Base-by-base conservation (phyloP, 64 coral and sea anemone species). In the Pocillopora verrucosa region DNA sequence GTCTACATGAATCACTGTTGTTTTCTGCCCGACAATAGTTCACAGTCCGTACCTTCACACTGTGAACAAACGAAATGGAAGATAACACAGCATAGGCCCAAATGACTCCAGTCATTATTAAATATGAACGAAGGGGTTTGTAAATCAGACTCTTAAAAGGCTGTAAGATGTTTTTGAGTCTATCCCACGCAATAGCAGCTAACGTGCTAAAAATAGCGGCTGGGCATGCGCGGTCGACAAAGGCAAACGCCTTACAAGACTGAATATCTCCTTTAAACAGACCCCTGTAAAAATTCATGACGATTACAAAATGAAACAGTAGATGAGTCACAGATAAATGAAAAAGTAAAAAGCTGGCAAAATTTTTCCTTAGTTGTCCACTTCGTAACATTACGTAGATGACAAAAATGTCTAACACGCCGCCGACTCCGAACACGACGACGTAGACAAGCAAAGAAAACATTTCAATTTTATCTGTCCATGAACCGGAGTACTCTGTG, bases 371-470 rank as follows among this genome's bases (percentile, higher is more conserved):
- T 16, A 75, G 36, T 36, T 75, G 73, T 37, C 73, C 73, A 75
- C 73, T 75, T 17, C 73, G 30, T 16, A 75, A 30, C 73, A 75
- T 75, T 12, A 75, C 73, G 73, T 37, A 75, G 73, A 75, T 75
- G 12, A 75, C 73, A 24, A 75, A 75, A 41, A 75, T 75, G 35
- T 75, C 73, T 9, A 75, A 35, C 5, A 36, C 11, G 16, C 22
- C 10, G 14, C 73, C 73, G 24, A 36, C 6, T 13, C 22, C 34
- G 36, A 75, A 75, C 13, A 75, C 2, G 3, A 37, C 2, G 24
- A 14, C 34, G 36, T 36, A 75, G 73, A 70, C 1, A 24, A 70
- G 5, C 67, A 70, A 11, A 70, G 20, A n/a, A 10, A 51, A 51
- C 41, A 7, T 7, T 51, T 51, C 41, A 51, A 51, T 4, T 51